phyloP scores from a whole-genome alignment of 2,797 vertebrate species.

The Pseudotriccus pelzelni region DNA sequence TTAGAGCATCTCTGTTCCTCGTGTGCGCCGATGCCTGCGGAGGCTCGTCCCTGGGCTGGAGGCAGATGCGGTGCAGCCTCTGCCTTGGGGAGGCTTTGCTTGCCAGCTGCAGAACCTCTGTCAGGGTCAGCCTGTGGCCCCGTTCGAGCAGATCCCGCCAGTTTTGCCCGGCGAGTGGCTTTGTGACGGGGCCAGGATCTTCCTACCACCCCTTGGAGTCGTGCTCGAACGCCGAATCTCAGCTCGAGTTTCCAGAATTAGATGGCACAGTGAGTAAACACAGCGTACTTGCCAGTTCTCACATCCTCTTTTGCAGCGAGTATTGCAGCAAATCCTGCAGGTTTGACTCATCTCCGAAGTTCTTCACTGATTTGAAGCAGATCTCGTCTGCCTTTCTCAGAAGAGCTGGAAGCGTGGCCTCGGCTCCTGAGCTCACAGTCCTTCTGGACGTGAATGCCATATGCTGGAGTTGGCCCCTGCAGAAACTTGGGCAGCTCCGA shows the following conservation, averaged over 20 bases:
- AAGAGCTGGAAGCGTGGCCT: background rate
- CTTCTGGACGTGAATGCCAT: rapidly evolving
- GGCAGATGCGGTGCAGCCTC: background rate
- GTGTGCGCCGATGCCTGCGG: background rate
- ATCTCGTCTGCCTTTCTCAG: background rate
- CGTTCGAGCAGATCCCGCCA: background rate
- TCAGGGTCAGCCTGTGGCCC: background rate
- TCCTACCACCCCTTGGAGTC: conserved; percentile 36
- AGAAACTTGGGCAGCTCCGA: background rate
- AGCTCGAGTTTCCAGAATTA: conserved; percentile 39
- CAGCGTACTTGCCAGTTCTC: conserved; percentile 58
- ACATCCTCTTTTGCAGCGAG: conserved; percentile 66
- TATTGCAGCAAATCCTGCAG: conserved; percentile 66
- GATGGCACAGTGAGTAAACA: conserved; percentile 55
- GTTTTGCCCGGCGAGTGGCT: conserved; percentile 38
- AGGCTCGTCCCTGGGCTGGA: background rate
- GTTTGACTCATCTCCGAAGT: conserved; percentile 46
- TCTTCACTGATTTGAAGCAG: conserved; percentile 11
- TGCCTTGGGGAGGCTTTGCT: background rate
- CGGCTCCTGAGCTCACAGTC: background rate
- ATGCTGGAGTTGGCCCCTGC: background rate
- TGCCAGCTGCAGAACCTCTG: conserved; percentile 16
- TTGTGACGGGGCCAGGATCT: conserved; percentile 51
- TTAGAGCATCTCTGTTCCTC: conserved; percentile 12
- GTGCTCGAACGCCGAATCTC: conserved; percentile 28